A percentile compares a stretch with the other conserved stretches of the same genome.
Evolutionary conservation across 2,113 vertebrate genomes (phyloP).

Genomic region (Ranitomeya variabilis): DNA sequence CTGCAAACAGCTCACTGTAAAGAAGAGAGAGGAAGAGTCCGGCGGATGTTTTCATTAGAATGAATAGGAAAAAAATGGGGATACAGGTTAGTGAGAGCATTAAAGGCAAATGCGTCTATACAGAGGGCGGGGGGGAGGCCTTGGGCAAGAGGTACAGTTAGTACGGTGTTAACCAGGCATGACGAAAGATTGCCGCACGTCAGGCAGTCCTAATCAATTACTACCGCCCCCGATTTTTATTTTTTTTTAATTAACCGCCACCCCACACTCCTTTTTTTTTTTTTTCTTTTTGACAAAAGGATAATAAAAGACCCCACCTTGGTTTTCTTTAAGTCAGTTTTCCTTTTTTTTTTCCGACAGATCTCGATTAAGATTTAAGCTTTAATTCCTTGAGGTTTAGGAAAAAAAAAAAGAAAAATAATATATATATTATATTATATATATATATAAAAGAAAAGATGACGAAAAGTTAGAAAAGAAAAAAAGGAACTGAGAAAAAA

Average conservation of each 20-base stretch:
- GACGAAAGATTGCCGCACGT: constrained; percentile 60
- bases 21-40: constrained; percentile 56
- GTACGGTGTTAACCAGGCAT: constrained; percentile 64
- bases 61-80: constrained; percentile 44
- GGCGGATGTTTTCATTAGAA: constrained; percentile 57
- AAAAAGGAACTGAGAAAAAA: neutral
- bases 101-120: constrained; percentile 17
- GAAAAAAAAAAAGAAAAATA: constrained; percentile 15
- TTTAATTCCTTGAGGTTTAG: constrained; percentile 30
- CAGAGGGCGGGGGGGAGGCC: neutral
- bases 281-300: constrained; percentile 50
- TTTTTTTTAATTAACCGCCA: neutral
- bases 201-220: constrained; percentile 64
- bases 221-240: constrained; percentile 60
- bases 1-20: constrained; percentile 53
- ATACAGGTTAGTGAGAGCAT: constrained; percentile 48
- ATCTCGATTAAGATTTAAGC: constrained; percentile 30
- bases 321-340: constrained; percentile 63
- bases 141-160: constrained; percentile 64
- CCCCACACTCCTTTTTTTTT: no score
- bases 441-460: neutral
- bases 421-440: neutral
- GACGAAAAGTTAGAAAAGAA: neutral
- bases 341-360: constrained; percentile 66
- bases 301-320: constrained; percentile 76